Percentiles rank a stretch among this genome's conserved stretches.
Conservation (phyloP, 1,140 invertebrate species). For the Micrasema longulum region DNA sequence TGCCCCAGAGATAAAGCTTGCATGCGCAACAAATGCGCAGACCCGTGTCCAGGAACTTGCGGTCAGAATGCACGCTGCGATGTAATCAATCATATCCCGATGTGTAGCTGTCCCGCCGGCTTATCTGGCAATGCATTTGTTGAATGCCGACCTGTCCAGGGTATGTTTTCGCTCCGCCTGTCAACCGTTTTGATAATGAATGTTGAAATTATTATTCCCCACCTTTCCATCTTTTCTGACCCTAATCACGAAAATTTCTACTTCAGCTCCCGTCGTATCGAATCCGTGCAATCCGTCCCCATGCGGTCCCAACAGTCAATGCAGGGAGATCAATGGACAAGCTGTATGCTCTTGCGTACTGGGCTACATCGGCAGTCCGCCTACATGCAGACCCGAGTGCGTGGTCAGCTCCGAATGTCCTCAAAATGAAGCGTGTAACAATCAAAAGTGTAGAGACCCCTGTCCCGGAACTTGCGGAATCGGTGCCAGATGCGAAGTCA, state of each 20-base stretch:
- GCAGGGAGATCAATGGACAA: conserved; percentile 69
- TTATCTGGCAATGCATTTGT: conserved; percentile 75
- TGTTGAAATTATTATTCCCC: neutral
- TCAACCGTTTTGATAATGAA: conserved; percentile 1
- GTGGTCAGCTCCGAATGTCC: conserved; percentile 73
- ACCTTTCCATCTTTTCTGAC: neutral
- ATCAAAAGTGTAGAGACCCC: conserved; percentile 66
- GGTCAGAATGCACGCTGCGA: conserved; percentile 75
- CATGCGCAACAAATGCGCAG: conserved; percentile 75
- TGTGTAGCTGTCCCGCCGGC: conserved; percentile 75
- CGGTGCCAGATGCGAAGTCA: conserved; percentile 70
- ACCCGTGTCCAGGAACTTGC: conserved; percentile 78
- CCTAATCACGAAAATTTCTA: neutral
- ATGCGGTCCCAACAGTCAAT: conserved; percentile 73
- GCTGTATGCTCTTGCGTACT: conserved; percentile 73
- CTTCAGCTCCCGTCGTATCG: conserved; percentile 55
- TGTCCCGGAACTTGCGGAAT: conserved; percentile 68
- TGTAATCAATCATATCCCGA: conserved; percentile 77
- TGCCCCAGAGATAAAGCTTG: conserved; percentile 78
- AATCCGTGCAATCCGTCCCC: conserved; percentile 70
- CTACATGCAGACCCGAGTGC: conserved; percentile 75
- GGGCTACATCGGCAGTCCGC: conserved; percentile 73
- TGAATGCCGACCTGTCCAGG: conserved; percentile 67
- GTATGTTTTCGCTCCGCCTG: conserved; percentile 57
- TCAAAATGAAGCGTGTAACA: conserved; percentile 71